These are phyloP conservation scores for Mayetiola destructor DNA, from an alignment of 2,888 invertebrate species.

Conservation along the genomic window DNA sequence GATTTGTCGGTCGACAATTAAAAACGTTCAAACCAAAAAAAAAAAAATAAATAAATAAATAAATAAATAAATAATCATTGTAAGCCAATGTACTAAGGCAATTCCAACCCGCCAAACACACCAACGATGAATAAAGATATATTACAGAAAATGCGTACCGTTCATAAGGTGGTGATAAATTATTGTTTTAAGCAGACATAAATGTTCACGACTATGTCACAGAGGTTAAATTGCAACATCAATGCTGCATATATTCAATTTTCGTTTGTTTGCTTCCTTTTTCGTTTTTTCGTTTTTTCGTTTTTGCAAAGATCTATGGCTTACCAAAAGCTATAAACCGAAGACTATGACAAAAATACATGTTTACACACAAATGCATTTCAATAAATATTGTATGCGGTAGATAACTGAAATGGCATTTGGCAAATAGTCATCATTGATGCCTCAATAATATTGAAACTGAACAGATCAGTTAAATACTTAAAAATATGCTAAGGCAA, in stretches of 20 bases:
- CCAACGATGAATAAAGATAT: slow-evolving; percentile 7
- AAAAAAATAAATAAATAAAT: no score
- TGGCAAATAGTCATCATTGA: neutral
- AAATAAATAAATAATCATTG: slow-evolving; percentile 15
- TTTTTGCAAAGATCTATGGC: no score
- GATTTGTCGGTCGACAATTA: no score
- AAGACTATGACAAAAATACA: no score
- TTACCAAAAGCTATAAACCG: no score
- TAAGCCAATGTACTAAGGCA: slow-evolving; percentile 17
- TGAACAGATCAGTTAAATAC: neutral
- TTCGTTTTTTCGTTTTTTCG: no score
- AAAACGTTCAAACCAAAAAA: no score
- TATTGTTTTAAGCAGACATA: slow-evolving; percentile 24
- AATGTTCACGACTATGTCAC: slow-evolving; percentile 25
- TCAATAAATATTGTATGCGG: neutral
- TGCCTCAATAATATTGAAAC: neutral
- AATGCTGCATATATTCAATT: no score
- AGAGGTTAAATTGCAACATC: slow-evolving; percentile 28
- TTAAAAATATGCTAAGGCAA: slow-evolving; percentile 2
- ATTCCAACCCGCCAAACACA: slow-evolving; percentile 7
- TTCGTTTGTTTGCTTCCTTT: no score
- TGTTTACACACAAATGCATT: no score
- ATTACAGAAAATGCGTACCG: slow-evolving; percentile 15
- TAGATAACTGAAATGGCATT: no score
- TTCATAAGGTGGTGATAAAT: slow-evolving; percentile 26